A percentile compares a stretch with the other conserved stretches of the same genome.
Conservation (phyloP, 2,113 vertebrate genomes). For the Laticauda colubrina region DNA sequence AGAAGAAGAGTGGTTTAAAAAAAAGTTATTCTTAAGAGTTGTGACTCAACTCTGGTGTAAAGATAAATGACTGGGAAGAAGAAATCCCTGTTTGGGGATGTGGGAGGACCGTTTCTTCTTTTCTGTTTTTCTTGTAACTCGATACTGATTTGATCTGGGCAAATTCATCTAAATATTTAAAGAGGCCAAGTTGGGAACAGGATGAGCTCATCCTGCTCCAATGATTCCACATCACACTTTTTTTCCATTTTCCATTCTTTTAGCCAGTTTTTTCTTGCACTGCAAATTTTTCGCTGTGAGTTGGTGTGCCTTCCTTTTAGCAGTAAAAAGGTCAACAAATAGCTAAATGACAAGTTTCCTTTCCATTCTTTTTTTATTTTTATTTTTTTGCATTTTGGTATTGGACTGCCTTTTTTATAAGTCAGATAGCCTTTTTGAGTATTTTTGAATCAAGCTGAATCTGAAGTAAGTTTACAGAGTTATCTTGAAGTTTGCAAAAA, state of each 20-base stretch:
- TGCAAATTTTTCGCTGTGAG: background rate
- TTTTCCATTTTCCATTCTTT: conserved; percentile 25
- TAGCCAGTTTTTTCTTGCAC: conserved; percentile 43
- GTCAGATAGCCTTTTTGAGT: background rate
- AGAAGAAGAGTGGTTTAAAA: background rate
- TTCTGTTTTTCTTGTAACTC: fast-evolving
- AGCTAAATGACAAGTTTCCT: background rate
- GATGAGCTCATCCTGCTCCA: conserved; percentile 23
- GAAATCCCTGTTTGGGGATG: too few relatives aligned
- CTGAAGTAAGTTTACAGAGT: background rate
- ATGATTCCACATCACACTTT: conserved; percentile 40
- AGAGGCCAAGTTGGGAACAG: background rate
- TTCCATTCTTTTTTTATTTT: too few relatives aligned
- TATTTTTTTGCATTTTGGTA: background rate
- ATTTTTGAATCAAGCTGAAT: background rate
- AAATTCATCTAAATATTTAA: background rate
- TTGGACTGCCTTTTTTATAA: background rate
- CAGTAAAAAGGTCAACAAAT: background rate
- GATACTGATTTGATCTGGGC: background rate
- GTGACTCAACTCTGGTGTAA: background rate
- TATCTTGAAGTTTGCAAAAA: background rate
- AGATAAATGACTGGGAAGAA: background rate
- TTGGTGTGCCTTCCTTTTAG: conserved; percentile 49
- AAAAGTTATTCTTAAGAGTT: background rate
- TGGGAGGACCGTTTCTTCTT: background rate